These are phyloP conservation scores for Agrotis segetum DNA, from an alignment of 2,888 invertebrate species.

Conservation along the genomic window DNA sequence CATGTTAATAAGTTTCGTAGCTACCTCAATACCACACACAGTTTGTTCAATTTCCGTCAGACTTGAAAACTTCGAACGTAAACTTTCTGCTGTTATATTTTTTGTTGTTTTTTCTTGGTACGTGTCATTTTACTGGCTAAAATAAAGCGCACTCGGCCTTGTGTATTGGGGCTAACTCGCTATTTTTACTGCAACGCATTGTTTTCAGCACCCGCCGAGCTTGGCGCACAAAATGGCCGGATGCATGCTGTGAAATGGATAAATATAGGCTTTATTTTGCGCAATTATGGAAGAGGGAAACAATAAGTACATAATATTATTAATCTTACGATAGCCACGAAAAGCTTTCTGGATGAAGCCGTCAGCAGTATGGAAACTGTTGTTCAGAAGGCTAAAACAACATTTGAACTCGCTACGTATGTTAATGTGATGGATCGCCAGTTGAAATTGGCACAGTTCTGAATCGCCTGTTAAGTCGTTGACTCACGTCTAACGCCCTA, in stretches of 20 bases:
- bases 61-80: constrained; percentile 30
- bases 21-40: constrained; percentile 1
- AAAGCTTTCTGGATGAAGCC: too few relatives aligned
- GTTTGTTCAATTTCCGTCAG: constrained; percentile 19
- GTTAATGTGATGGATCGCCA: background rate
- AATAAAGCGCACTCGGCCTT: constrained; percentile 72
- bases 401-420: background rate
- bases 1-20: too few relatives aligned
- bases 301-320: background rate
- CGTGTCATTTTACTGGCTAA: constrained; percentile 67
- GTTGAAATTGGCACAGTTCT: constrained; percentile 34
- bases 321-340: background rate
- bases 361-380: too few relatives aligned
- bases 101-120: constrained; percentile 46
- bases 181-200: constrained; percentile 77
- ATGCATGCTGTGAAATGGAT: constrained; percentile 33
- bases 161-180: constrained; percentile 71
- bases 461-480: constrained; percentile 30
- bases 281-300: background rate
- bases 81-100: constrained; percentile 16
- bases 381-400: background rate
- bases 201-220: constrained; percentile 52
- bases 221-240: constrained; percentile 31
- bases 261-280: constrained; percentile 29
- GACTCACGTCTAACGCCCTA: constrained; percentile 21